Evolutionary conservation across 2,797 vertebrate species (phyloP).

Genomic region (Xenentodon cancila): DNA sequence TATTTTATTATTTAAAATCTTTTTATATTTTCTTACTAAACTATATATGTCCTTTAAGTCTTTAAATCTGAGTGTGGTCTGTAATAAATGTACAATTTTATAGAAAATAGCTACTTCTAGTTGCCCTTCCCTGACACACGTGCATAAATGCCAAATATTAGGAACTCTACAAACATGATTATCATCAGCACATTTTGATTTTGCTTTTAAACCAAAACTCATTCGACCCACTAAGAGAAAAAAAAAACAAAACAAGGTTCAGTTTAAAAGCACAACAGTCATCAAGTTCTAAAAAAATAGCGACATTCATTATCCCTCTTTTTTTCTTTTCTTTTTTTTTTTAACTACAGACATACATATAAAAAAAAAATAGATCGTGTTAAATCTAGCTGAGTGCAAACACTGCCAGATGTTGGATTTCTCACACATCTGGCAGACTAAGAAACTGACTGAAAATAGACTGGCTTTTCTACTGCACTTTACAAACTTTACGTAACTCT

Average conservation of each 20-base stretch:
- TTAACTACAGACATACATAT: constrained; percentile 63
- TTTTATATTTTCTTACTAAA: constrained; percentile 49
- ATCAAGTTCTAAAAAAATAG: constrained; percentile 82
- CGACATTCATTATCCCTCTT: constrained; percentile 68
- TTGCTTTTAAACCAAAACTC: constrained; percentile 46
- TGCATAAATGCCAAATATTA: constrained; percentile 67
- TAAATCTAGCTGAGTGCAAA: constrained; percentile 91
- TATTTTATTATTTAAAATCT: constrained; percentile 31
- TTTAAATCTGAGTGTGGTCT: constrained; percentile 53
- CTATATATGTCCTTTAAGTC: constrained; percentile 49
- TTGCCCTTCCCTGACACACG: constrained; percentile 68
- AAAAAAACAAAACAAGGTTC: constrained; percentile 17
- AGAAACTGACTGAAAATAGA: constrained; percentile 73
- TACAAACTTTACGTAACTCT: constrained; percentile 43
- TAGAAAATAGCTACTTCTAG: constrained; percentile 67
- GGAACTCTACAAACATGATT: constrained; percentile 72
- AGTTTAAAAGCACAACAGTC: constrained; percentile 67
- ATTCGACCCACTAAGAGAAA: constrained; percentile 65
- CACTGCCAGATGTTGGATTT: constrained; percentile 85
- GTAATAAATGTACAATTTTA: constrained; percentile 60
- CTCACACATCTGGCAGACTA: constrained; percentile 85
- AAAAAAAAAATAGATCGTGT: constrained; percentile 87
- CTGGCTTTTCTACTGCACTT: constrained; percentile 62
- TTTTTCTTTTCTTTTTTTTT: constrained; percentile 58
- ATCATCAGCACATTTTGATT: constrained; percentile 62